Percentiles rank a stretch among this genome's conserved stretches.
Conservation (phyloP, 2,113 vertebrate genomes). For the Tupaia tana region DNA sequence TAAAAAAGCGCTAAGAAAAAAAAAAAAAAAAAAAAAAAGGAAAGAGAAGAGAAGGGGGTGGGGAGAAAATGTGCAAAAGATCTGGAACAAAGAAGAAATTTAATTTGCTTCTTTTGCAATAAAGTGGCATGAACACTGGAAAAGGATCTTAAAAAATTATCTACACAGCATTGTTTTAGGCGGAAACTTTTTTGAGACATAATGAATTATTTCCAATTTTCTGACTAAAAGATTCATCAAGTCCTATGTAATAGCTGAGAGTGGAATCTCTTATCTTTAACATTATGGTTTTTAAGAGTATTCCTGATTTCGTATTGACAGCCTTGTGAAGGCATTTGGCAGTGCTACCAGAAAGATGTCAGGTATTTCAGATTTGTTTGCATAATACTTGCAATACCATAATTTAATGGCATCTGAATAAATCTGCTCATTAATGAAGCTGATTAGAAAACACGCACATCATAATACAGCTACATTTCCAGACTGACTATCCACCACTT, state of each 20-base stretch:
- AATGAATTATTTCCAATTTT: slow-evolving; percentile 56
- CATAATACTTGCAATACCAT: background rate
- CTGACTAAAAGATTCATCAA: slow-evolving; percentile 59
- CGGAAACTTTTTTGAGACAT: background rate
- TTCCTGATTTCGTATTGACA: background rate
- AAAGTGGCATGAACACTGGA: slow-evolving; percentile 27
- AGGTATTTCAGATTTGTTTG: slow-evolving; percentile 23
- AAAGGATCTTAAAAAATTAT: slow-evolving; percentile 23
- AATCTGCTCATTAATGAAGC: slow-evolving; percentile 41
- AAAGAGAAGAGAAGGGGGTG: no score
- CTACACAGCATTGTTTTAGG: background rate
- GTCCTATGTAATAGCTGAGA: background rate
- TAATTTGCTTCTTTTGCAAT: no score
- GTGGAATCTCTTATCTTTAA: background rate
- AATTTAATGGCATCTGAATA: slow-evolving; percentile 3
- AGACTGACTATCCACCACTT: background rate
- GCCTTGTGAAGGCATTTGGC: background rate
- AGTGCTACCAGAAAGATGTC: background rate
- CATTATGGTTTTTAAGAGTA: background rate
- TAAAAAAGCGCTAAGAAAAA: slow-evolving; percentile 60
- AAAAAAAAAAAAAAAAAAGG: background rate
- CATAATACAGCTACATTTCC: background rate
- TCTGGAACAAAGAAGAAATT: slow-evolving; percentile 1
- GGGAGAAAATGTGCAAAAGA: background rate
- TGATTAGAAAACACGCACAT: background rate